Evolutionary conservation across 1,140 invertebrate genomes (phyloP).

Genomic region (Druon quercuslanigerum): DNA sequence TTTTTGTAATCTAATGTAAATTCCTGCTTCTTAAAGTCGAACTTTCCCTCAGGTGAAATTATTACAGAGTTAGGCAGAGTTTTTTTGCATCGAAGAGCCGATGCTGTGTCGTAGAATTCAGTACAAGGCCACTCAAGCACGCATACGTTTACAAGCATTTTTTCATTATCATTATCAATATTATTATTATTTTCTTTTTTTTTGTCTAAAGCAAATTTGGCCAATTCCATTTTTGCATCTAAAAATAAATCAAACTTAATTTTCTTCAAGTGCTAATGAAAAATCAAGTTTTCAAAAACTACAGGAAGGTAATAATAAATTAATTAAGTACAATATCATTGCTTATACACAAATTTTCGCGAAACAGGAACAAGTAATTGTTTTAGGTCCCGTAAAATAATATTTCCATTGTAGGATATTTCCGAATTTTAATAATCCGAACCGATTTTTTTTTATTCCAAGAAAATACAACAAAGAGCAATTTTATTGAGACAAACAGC

Average conservation of each 20-base stretch:
- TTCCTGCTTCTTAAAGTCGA: slow-evolving; percentile 18
- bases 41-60: not conserved
- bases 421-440: no score
- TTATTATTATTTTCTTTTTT: no score
- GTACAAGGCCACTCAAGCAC: slow-evolving; percentile 68
- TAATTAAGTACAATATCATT: slow-evolving; percentile 35
- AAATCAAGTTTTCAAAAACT: not conserved
- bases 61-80: slow-evolving; percentile 54
- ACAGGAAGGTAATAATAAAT: slow-evolving; percentile 36
- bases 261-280: no score
- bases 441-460: no score
- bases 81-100: slow-evolving; percentile 68
- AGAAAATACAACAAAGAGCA: no score
- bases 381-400: no score
- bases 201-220: slow-evolving; percentile 8
- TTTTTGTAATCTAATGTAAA: slow-evolving; percentile 41
- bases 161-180: no score
- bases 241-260: not conserved
- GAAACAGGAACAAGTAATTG: slow-evolving; percentile 38
- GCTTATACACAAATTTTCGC: slow-evolving; percentile 31
- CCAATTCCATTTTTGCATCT: slow-evolving; percentile 34
- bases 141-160: slow-evolving; percentile 47
- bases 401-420: no score
- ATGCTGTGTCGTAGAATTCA: slow-evolving; percentile 66
- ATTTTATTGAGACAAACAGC: slow-evolving; percentile 39